A percentile compares a stretch with the other conserved stretches of the same genome.
Evolutionary conservation across 2,797 vertebrate species (phyloP).

Genomic region (Pristis pectinata): DNA sequence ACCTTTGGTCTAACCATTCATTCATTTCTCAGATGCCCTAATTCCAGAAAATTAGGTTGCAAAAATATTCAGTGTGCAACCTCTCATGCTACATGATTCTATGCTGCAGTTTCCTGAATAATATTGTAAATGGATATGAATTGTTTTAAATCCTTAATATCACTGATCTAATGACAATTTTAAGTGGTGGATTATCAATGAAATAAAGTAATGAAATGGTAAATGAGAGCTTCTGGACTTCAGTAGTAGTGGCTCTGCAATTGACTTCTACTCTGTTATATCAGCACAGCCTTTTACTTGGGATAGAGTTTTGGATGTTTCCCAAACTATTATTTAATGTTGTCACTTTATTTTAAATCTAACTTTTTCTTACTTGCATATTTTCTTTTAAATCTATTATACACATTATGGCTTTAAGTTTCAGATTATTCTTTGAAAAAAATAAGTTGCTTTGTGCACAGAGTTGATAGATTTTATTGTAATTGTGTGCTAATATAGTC

Average conservation of each 20-base stretch:
- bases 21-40: neutral
- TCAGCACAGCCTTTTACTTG: neutral
- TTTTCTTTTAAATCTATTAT: conserved; percentile 18
- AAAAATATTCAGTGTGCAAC: neutral
- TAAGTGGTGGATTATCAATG: neutral
- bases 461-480: conserved; percentile 6
- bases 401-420: neutral
- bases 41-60: neutral
- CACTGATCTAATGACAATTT: neutral
- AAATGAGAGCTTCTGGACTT: neutral
- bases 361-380: conserved; percentile 1
- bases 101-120: neutral
- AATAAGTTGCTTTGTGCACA: neutral
- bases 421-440: neutral
- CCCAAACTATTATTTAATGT: neutral
- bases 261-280: neutral
- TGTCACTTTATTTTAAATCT: neutral
- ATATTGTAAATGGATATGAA: neutral
- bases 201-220: neutral
- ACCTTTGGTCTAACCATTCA: neutral
- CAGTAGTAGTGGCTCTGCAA: neutral
- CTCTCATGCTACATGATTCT: neutral
- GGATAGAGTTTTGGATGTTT: neutral
- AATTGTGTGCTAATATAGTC: neutral
- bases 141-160: neutral